Conservation (phyloP, 2,888 invertebrate species). For the Girardia tigrina region DNA sequence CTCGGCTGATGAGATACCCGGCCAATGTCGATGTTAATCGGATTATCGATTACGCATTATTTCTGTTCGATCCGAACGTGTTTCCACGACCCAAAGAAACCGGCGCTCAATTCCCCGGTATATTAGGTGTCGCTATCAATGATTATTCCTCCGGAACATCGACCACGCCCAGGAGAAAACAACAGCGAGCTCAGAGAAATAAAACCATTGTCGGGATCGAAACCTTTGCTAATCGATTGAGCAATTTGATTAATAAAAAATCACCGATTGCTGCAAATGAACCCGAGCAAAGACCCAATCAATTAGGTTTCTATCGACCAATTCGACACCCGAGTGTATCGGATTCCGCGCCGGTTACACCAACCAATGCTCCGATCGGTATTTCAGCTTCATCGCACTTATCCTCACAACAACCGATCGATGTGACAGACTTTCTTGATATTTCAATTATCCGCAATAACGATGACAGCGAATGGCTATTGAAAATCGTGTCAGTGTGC, state of each 20-base stretch:
- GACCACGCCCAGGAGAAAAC: background rate
- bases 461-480: background rate
- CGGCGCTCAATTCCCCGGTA: background rate
- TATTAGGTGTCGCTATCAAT: no score
- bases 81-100: constrained; percentile 30
- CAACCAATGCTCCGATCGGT: background rate
- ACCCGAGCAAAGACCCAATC: background rate
- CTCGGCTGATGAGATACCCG: constrained; percentile 60
- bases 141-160: background rate
- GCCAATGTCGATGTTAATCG: constrained; percentile 57
- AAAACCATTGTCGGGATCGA: constrained; percentile 24
- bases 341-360: constrained; percentile 26
- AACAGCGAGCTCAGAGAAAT: constrained; percentile 5
- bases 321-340: background rate
- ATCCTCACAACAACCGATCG: background rate
- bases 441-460: background rate
- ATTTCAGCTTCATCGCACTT: background rate
- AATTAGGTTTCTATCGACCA: no score
- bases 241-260: constrained; percentile 8
- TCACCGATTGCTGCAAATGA: background rate
- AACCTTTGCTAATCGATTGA: background rate
- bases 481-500: background rate
- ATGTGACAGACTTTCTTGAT: background rate
- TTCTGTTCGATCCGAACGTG: constrained; percentile 52
- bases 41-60: constrained; percentile 58